Base-by-base conservation (phyloP, 2,113 vertebrate genomes). In the Cathartes aura region DNA sequence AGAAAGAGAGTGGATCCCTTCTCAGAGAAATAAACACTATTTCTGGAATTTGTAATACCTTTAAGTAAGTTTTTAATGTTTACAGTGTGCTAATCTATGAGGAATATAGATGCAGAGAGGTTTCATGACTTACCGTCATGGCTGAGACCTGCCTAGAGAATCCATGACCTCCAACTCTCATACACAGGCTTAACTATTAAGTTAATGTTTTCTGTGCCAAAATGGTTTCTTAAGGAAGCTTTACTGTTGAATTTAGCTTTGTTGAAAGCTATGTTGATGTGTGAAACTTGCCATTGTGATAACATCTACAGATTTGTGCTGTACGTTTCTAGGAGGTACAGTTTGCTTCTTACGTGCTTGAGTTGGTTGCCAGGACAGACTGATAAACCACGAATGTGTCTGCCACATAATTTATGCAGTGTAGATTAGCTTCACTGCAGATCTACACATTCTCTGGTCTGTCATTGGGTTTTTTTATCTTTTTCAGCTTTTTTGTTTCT, bases 311-410 rank as follows among this genome's bases (percentile, higher is more conserved):
- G n/a, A 6, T 72, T 43, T 5, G 43, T 10, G 70, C 42, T 71
- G 9, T 15, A 5, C 4, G n/a, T 56, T 78, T 64, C 83, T 62
- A 76, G 81, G 84, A 92, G 68, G 80, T 40, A 1, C 63, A 4
- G 50, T 91, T 96, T 75, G 88, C 82, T 92, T 5, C 59, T 76
- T 22, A 17, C 0, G 1, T 26, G 66, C 68, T 90, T 5, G 1
- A 6, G 60, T 20, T 16, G 48, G 15, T 32, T 97, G 86, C 95
- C 91, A 95, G 89, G 62, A 79, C 90, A 80, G 93, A 56, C 82
- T 56, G 63, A 47, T 70, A 67, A 55, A 56, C 52, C 74, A 64
- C 1, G 2, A 34, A 8, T 17, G 32, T 60, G 72, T 70, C 85
- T 92, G 64, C 53, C 81, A 50, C 64, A 13, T 45, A n/a, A 40